Conservation (phyloP, 2,888 invertebrate genomes). For the Tetrapedia diversipes region DNA sequence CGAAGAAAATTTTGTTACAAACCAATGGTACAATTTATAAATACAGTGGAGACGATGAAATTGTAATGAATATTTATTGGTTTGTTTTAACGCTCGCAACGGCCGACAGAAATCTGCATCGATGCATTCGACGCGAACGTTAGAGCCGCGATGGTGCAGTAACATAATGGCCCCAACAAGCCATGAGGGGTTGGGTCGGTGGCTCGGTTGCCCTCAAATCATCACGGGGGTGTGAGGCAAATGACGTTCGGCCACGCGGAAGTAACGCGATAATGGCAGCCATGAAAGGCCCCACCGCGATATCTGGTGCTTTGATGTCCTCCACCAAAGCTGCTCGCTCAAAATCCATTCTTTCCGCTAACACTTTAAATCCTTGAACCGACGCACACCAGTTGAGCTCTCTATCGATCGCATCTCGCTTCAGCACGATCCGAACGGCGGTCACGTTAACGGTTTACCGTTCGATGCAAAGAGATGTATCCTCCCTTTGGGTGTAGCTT, state of each 20-base stretch:
- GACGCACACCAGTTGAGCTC: constrained; percentile 22
- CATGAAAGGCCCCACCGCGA: constrained; percentile 77
- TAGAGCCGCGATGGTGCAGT: constrained; percentile 55
- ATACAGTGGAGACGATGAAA: not conserved
- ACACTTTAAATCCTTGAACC: constrained; percentile 57
- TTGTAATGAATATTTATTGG: constrained; percentile 29
- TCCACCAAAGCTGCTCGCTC: constrained; percentile 56
- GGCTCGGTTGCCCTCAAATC: constrained; percentile 81
- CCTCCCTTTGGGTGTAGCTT: not conserved
- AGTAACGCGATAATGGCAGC: constrained; percentile 81
- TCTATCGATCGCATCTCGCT: constrained; percentile 51
- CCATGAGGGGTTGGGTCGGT: constrained; percentile 67
- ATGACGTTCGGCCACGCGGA: constrained; percentile 79
- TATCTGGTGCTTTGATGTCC: constrained; percentile 79
- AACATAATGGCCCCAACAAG: constrained; percentile 71
- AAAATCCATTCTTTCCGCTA: constrained; percentile 63
- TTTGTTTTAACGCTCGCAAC: constrained; percentile 31
- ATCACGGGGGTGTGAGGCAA: constrained; percentile 79
- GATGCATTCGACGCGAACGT: constrained; percentile 52
- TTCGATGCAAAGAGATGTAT: constrained; percentile 32
- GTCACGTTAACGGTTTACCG: too few relatives aligned
- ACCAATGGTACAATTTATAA: too few relatives aligned
- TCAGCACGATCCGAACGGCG: constrained; percentile 40
- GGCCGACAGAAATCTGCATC: constrained; percentile 44
- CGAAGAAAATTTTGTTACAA: too few relatives aligned